Percentiles rank a stretch among this genome's conserved stretches.
Evolutionary conservation across 2,888 invertebrate species (phyloP).

Genomic region (Seira musarum): DNA sequence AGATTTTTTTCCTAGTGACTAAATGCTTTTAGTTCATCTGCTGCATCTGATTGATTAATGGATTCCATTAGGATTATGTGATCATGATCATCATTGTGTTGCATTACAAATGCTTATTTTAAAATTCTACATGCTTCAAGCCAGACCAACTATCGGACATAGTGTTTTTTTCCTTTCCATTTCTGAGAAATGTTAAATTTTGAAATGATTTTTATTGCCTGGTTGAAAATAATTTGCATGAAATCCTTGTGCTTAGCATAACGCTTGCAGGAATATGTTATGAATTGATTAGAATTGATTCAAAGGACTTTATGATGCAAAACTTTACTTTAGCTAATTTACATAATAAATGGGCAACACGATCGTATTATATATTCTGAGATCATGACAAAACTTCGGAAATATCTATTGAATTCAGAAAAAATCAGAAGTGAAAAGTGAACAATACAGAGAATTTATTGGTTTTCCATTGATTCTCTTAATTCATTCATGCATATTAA

Average conservation of each 20-base stretch:
- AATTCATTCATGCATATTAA: slow-evolving; percentile 21
- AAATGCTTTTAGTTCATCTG: slow-evolving; percentile 33
- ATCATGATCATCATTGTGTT: slow-evolving; percentile 35
- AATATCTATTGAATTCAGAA: slow-evolving; percentile 18
- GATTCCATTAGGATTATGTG: slow-evolving; percentile 60
- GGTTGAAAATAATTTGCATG: background rate
- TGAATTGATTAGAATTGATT: too few species aligned
- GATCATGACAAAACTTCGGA: slow-evolving; percentile 37
- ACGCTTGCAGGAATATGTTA: background rate
- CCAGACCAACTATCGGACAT: background rate
- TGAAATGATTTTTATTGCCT: slow-evolving; percentile 28
- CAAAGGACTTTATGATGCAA: background rate
- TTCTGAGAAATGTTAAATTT: slow-evolving; percentile 37
- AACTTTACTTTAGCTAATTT: slow-evolving; percentile 31
- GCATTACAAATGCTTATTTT: background rate
- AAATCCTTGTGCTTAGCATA: background rate
- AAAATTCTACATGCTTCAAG: slow-evolving; percentile 46
- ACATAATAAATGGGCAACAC: slow-evolving; percentile 37
- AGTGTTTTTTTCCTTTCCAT: slow-evolving; percentile 25
- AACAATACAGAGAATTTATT: background rate
- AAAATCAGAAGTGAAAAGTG: slow-evolving; percentile 22
- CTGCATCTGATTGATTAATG: slow-evolving; percentile 62
- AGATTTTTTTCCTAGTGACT: slow-evolving; percentile 15
- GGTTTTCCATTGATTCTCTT: slow-evolving; percentile 14
- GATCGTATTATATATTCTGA: slow-evolving; percentile 43